Evolutionary conservation across 2,113 vertebrate genomes (phyloP), one percentile per base, ranked within the genome.

Genomic region (Eulemur rufifrons): DNA sequence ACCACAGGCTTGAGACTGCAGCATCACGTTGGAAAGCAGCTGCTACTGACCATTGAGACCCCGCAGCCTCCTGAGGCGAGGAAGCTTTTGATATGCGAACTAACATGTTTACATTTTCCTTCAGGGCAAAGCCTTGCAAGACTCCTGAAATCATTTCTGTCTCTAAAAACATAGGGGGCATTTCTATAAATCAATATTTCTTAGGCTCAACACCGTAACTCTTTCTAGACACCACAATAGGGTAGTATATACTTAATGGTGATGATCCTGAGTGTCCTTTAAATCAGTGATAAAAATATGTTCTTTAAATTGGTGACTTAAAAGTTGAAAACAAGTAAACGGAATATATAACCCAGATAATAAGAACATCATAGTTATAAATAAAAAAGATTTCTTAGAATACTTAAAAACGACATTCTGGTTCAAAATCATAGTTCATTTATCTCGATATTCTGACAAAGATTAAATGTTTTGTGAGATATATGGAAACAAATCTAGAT

Each of bases 341-440:
- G 52, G 18, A 89, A 47, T 64, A 13, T 68, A 76, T 2, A 78
- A 78, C 11, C 15, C 29, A 47, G 27, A 82, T 86, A 89, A 66
- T 78, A 82, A 78, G 69, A 89, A 37, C 59, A 76, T 74, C 6
- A n/a, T 54, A 76, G 42, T 69, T 77, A 45, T 23, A 94, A 93
- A 86, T 81, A 59, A 77, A 91, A 81, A 71, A 14, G 18, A 74
- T 74, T 81, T 61, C 29, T 71, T 45, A 54, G 15, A 83, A 39
- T 90, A 45, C 6, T 42, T 90, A 29, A 71, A 86, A 85, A 45
- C 89, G 52, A 50, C 27, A 63, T 86, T 92, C 45, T 66, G 20
- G 14, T 39, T 87, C 80, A 94, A 1, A 92, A 54, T 92, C 61
- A 63, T 68, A 18, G 63, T 92, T 94, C 59, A 69, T 61, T 96